Percentiles rank a stretch among this genome's conserved stretches.
Conservation (phyloP, 2,888 invertebrate species). For the Herminia tarsipennalis region DNA sequence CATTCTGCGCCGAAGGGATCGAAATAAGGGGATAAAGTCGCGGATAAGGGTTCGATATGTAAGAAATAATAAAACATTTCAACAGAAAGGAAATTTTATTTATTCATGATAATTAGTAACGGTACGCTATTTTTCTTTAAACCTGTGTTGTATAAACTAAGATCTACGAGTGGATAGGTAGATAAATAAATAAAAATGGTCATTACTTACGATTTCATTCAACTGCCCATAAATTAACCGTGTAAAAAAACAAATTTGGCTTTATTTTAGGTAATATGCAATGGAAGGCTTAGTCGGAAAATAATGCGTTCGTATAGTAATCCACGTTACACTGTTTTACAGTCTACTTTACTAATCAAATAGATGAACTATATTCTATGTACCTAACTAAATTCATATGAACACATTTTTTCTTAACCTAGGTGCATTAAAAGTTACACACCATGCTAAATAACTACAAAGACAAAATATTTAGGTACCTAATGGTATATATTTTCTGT, state of each 20-base stretch:
- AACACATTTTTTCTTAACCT: constrained; percentile 83
- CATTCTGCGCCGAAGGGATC: neutral
- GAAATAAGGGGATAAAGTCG: no score
- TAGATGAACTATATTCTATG: constrained; percentile 75
- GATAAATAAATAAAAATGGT: constrained; percentile 20
- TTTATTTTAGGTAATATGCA: constrained; percentile 40
- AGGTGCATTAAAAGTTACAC: constrained; percentile 73
- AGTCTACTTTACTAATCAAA: constrained; percentile 71
- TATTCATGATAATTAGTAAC: constrained; percentile 61
- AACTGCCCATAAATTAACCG: constrained; percentile 24
- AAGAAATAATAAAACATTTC: constrained; percentile 45
- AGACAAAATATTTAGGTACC: constrained; percentile 51
- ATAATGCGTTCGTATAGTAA: constrained; percentile 44
- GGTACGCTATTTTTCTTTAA: constrained; percentile 42
- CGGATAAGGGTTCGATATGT: no score
- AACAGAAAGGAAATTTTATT: constrained; percentile 72
- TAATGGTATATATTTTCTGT: constrained; percentile 45
- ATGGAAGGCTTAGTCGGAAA: constrained; percentile 44
- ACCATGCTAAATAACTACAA: constrained; percentile 65
- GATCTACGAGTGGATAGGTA: constrained; percentile 26
- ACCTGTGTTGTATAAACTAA: constrained; percentile 32
- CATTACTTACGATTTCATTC: constrained; percentile 24
- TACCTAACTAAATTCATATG: constrained; percentile 82
- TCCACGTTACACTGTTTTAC: constrained; percentile 76
- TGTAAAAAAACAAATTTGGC: constrained; percentile 35